Conservation (phyloP, 2,797 vertebrate species). For the Fringilla coelebs region DNA sequence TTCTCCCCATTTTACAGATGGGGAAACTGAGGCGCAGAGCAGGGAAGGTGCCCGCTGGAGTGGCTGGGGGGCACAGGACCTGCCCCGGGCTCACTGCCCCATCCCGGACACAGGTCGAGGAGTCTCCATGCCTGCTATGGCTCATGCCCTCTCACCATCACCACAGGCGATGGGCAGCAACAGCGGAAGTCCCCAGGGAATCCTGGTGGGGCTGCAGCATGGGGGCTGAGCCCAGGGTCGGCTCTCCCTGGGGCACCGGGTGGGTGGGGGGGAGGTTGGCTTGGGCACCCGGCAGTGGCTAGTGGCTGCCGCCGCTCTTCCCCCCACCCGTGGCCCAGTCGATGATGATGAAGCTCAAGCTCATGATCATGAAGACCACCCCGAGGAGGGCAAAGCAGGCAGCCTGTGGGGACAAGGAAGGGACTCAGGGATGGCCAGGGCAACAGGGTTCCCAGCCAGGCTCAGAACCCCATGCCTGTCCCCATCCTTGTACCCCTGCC, state of each 20-base stretch:
- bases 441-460: background rate
- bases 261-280: background rate
- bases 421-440: background rate
- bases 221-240: constrained; percentile 14
- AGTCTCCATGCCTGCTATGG: background rate
- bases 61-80: background rate
- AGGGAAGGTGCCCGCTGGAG: background rate
- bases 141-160: background rate
- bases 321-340: constrained; percentile 86
- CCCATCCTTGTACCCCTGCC: rapidly evolving
- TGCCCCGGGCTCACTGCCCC: background rate
- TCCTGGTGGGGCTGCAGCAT: constrained; percentile 39
- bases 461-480: background rate
- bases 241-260: background rate
- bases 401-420: constrained; percentile 76
- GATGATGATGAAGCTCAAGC: constrained; percentile 93
- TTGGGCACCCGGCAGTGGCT: constrained; percentile 54
- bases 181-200: background rate
- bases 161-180: background rate
- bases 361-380: constrained; percentile 95
- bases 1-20: constrained; percentile 41
- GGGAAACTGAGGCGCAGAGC: constrained; percentile 28
- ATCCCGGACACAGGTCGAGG: background rate
- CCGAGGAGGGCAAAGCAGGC: constrained; percentile 89
- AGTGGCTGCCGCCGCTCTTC: constrained; percentile 85